Evolutionary conservation across 2,888 invertebrate species (phyloP).

Genomic region (Euzetes globulus): DNA sequence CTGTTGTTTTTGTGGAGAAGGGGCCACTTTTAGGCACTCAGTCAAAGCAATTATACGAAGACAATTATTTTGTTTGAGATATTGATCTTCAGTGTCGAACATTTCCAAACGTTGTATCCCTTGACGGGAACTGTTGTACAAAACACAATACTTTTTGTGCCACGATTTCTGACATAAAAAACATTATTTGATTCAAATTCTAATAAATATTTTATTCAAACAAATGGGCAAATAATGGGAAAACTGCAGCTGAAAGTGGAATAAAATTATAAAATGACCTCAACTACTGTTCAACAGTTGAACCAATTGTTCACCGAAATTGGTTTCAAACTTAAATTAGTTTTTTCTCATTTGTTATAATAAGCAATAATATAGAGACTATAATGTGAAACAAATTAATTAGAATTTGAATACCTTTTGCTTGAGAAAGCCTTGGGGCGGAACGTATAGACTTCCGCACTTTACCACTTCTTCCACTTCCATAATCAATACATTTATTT

Average conservation of each 20-base stretch:
- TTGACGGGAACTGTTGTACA: conserved; percentile 72
- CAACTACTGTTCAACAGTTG: too few relatives aligned
- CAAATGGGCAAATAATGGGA: not conserved
- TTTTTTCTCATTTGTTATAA: too few relatives aligned
- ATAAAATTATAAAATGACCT: not conserved
- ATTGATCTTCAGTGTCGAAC: conserved; percentile 64
- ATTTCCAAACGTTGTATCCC: conserved; percentile 78
- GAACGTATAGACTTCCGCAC: conserved; percentile 27
- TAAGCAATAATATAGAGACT: too few relatives aligned
- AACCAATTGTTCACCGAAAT: too few relatives aligned
- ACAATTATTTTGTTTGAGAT: conserved; percentile 38
- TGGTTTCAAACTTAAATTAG: too few relatives aligned
- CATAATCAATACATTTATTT: not conserved
- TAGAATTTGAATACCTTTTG: conserved; percentile 24
- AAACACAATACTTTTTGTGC: conserved; percentile 67
- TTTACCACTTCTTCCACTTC: conserved; percentile 24
- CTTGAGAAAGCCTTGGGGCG: conserved; percentile 26
- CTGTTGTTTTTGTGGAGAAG: conserved; percentile 43
- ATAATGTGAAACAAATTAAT: not conserved
- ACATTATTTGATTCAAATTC: too few relatives aligned
- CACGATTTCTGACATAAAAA: conserved; percentile 73
- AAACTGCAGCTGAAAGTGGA: not conserved
- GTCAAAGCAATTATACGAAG: conserved; percentile 66
- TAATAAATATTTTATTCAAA: too few relatives aligned
- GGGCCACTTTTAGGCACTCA: conserved; percentile 71